phyloP scores from a whole-genome alignment of 2,888 invertebrate species.

The Cosmia trapezina region DNA sequence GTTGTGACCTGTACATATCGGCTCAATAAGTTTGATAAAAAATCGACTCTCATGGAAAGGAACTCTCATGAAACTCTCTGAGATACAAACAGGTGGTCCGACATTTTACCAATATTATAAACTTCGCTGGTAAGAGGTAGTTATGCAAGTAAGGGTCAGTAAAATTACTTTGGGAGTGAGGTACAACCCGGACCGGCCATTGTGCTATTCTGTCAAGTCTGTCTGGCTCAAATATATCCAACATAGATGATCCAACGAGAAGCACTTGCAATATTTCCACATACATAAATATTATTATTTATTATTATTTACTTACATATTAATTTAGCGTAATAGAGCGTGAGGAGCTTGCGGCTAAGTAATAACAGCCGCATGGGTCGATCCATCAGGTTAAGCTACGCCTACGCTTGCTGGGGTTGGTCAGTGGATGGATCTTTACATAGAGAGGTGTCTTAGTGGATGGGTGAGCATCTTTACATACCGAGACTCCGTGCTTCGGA shows the following conservation, averaged over 20 bases:
- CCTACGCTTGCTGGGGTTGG: no score
- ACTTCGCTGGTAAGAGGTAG: conserved; percentile 20
- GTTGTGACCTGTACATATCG: conserved; percentile 36
- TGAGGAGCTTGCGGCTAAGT: no score
- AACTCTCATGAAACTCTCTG: conserved; percentile 18
- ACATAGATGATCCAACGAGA: not conserved
- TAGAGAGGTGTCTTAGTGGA: no score
- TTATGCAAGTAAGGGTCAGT: conserved; percentile 37
- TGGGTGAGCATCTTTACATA: no score
- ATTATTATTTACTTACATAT: no score
- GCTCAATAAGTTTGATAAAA: conserved; percentile 53
- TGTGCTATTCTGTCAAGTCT: not conserved
- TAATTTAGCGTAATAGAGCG: not conserved
- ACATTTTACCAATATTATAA: conserved; percentile 59
- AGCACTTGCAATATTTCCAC: no score
- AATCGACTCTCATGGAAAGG: conserved; percentile 42
- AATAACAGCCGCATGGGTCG: no score
- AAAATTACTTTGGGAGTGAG: conserved; percentile 23
- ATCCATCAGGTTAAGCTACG: no score
- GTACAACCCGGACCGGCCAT: no score
- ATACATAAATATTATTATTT: no score
- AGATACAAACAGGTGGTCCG: conserved; percentile 63
- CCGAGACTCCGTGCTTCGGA: no score
- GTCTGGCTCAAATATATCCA: not conserved
- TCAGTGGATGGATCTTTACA: no score